phyloP scores from a whole-genome alignment of 1,140 invertebrate species.

The Leptestheria dahalacensis region DNA sequence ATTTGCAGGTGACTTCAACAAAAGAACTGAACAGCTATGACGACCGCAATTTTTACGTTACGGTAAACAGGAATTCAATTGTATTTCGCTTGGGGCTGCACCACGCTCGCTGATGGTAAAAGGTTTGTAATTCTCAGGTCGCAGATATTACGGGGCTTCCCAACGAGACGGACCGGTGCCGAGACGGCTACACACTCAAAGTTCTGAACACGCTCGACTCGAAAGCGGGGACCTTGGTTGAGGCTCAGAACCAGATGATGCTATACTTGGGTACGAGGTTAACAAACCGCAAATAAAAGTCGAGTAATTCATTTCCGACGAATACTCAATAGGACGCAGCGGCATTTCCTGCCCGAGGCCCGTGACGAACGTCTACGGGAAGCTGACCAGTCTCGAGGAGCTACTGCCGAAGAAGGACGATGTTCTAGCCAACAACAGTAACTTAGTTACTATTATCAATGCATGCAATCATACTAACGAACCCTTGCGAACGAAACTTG shows the following conservation, averaged over 20 bases:
- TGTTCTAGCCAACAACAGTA: neutral
- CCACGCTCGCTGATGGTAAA: neutral
- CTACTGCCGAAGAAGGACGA: too few species aligned
- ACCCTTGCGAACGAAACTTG: too few species aligned
- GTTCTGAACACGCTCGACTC: constrained; percentile 66
- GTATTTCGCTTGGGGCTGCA: neutral
- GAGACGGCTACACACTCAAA: constrained; percentile 59
- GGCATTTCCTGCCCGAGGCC: neutral
- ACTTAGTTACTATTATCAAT: too few species aligned
- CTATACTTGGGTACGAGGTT: constrained; percentile 42
- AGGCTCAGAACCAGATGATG: constrained; percentile 53
- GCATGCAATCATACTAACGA: too few species aligned
- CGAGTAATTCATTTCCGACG: neutral
- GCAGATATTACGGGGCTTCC: constrained; percentile 19
- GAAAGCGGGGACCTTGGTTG: constrained; percentile 42
- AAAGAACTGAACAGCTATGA: constrained; percentile 60
- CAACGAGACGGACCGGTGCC: constrained; percentile 20
- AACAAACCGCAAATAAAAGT: constrained; percentile 34
- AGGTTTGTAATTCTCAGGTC: constrained; percentile 12
- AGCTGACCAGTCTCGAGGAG: neutral
- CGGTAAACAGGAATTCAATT: constrained; percentile 23
- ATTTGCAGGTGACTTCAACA: constrained; percentile 44
- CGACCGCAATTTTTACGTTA: constrained; percentile 55
- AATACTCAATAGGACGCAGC: neutral
- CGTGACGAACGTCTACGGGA: constrained; percentile 3